Evolutionary conservation across 2,797 vertebrate genomes (phyloP), one percentile per base, ranked within the genome.

Genomic region (Centroberyx gerrardi): DNA sequence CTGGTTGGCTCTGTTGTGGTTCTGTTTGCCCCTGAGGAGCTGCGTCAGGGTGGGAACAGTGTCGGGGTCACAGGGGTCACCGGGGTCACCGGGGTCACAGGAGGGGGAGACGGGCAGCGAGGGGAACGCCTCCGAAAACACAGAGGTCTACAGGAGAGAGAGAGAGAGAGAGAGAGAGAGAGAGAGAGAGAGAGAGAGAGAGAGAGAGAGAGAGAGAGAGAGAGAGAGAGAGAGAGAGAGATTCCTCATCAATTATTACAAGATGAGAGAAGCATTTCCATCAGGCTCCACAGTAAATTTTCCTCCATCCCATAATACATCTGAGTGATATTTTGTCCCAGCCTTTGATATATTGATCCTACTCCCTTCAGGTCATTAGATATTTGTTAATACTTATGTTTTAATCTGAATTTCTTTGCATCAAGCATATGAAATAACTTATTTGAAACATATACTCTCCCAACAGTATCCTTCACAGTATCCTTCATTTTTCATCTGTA

Each of bases 81-180:
- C 44, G 6, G 86, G 33, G 33, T 36, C 33, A 70, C 5, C 44
- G 6, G 86, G 33, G 33, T 36, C 33, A 70, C 5, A 59, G 44
- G 13, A 74, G 29, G 49, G 10, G 5, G 33, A 61, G 68, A 10
- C 48, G 5, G 87, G 74, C 49, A 68, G 70, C 2, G 78, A 77
- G 9, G 94, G 92, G 76, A 95, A 96, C 68, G 93, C 92, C 51
- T 91, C 82, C 18, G 88, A 66, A 62, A 95, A 94, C 82, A 94
- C 83, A 18, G 80, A 22, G 48, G 49, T 78, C 95, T 96, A 18
- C 51, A 76, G 61, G 62, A 83, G 38, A 87, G 1, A 81, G 5
- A 78, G 5, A 66, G 33, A n/a, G 2, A 36, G 33, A 36, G 33
- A 22, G 33, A 33, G 7, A 5, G 33, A 3, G 33, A 8, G 6